Conservation (phyloP, 2,797 vertebrate species). For the Rhynchonycteris naso region DNA sequence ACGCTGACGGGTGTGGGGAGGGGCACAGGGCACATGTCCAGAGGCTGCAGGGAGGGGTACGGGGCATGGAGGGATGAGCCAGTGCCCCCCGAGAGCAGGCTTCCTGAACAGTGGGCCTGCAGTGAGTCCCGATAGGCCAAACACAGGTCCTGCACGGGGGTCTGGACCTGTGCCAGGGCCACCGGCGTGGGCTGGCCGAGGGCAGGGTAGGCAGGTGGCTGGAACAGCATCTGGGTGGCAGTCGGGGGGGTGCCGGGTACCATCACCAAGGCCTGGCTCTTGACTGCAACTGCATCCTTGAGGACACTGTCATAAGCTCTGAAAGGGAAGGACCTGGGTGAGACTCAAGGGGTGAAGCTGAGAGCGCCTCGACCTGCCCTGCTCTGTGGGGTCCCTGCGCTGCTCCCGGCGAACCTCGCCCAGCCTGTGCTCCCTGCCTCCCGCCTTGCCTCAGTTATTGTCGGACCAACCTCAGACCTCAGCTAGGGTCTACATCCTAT, state of each 20-base stretch:
- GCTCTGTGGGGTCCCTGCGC: rapidly evolving
- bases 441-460: rapidly evolving
- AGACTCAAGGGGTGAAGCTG: slow-evolving; percentile 1
- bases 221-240: slow-evolving; percentile 90
- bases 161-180: slow-evolving; percentile 88
- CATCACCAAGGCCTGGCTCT: slow-evolving; percentile 87
- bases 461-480: not conserved
- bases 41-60: slow-evolving; percentile 84
- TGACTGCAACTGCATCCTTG: slow-evolving; percentile 90
- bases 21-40: slow-evolving; percentile 83
- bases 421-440: not conserved
- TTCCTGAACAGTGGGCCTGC: slow-evolving; percentile 87
- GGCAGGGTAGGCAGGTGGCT: slow-evolving; percentile 86
- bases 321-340: slow-evolving; percentile 66
- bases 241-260: slow-evolving; percentile 74
- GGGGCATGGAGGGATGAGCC: slow-evolving; percentile 76
- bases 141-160: slow-evolving; percentile 89
- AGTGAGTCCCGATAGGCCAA: slow-evolving; percentile 91
- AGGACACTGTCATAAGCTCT: slow-evolving; percentile 92
- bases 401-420: rapidly evolving
- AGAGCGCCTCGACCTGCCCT: not conserved
- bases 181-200: slow-evolving; percentile 87
- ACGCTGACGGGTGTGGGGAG: slow-evolving; percentile 87
- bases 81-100: slow-evolving; percentile 80
- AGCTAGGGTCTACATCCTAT: not conserved